Evolutionary conservation across 2,113 vertebrate species (phyloP).

Genomic region (Datnioides undecimradiatus): DNA sequence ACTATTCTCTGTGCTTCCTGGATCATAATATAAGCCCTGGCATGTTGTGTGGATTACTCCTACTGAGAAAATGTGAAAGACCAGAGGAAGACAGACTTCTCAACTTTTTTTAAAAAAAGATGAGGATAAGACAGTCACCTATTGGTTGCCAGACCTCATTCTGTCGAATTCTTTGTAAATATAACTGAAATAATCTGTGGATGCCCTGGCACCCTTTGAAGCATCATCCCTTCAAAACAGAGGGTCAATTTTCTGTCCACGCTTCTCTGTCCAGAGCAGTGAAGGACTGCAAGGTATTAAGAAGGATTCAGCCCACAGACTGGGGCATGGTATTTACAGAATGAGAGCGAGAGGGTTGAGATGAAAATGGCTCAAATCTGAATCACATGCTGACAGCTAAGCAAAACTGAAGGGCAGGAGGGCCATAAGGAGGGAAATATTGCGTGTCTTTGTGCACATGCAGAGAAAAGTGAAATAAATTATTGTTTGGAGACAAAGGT

Average conservation of each 20-base stretch:
- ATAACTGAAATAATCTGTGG: constrained; percentile 31
- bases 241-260: constrained; percentile 45
- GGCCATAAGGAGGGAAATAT: background rate
- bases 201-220: constrained; percentile 22
- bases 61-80: background rate
- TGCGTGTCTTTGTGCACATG: constrained; percentile 1
- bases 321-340: constrained; percentile 49
- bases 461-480: constrained; percentile 15
- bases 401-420: constrained; percentile 1
- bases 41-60: background rate
- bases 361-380: constrained; percentile 47
- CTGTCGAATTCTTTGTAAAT: constrained; percentile 4
- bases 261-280: constrained; percentile 41
- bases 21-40: background rate
- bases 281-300: constrained; percentile 60
- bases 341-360: constrained; percentile 29
- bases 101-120: background rate
- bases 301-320: constrained; percentile 54
- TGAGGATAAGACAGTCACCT: background rate
- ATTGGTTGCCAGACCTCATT: background rate
- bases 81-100: background rate
- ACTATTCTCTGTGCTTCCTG: background rate
- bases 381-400: constrained; percentile 32
- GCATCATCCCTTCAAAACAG: constrained; percentile 51
- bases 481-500: background rate